Conservation (phyloP, 1,140 invertebrate species). For the Colletes latitarsis region DNA sequence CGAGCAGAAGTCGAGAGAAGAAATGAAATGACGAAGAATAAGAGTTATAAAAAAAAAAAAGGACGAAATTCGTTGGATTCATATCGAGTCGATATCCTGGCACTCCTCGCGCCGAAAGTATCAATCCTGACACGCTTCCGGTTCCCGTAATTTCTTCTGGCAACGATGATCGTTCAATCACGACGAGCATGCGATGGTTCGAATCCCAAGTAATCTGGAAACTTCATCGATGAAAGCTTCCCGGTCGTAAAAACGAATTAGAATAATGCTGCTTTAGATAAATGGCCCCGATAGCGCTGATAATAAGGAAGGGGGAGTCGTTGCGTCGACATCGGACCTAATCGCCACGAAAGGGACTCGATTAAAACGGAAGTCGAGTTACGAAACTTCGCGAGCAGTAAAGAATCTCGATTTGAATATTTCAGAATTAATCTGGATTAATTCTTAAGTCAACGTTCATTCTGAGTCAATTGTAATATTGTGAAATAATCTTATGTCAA, state of each 20-base stretch:
- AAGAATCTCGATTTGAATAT: no score
- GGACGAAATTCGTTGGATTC: constrained; percentile 16
- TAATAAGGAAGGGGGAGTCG: not conserved
- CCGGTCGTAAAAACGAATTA: constrained; percentile 40
- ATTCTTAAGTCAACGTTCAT: no score
- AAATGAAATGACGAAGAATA: not conserved
- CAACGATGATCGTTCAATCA: constrained; percentile 46
- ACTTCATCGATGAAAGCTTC: constrained; percentile 34
- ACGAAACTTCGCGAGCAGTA: not conserved
- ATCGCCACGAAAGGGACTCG: not conserved
- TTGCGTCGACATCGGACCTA: no score
- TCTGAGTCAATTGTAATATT: no score
- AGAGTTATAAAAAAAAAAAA: not conserved
- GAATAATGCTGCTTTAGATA: constrained; percentile 43
- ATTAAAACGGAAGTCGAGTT: not conserved
- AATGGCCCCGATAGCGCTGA: constrained; percentile 45
- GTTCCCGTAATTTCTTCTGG: constrained; percentile 44
- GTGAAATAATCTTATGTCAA: no score
- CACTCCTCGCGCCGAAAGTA: constrained; percentile 19
- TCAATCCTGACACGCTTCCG: constrained; percentile 13
- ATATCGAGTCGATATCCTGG: constrained; percentile 39
- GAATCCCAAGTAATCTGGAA: constrained; percentile 49
- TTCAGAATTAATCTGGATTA: no score
- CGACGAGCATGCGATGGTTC: constrained; percentile 46
- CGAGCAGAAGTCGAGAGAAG: not conserved